Percentiles rank a stretch among this genome's conserved stretches.
phyloP scores from a whole-genome alignment of 2,797 vertebrate genomes.

The Eospalax fontanierii region DNA sequence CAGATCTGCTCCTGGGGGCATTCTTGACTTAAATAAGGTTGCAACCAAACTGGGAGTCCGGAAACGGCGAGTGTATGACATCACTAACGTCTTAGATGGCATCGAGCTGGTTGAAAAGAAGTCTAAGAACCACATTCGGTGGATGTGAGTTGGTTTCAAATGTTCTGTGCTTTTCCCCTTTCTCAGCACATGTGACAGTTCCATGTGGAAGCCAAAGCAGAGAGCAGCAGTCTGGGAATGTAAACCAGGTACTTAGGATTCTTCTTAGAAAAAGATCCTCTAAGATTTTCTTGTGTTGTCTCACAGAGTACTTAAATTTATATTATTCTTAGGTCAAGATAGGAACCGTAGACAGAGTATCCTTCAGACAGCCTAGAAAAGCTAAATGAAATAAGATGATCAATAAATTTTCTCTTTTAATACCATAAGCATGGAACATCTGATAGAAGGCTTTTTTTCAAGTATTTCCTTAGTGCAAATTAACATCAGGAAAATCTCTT shows the following conservation, averaged over 20 bases:
- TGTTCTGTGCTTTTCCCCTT: neutral
- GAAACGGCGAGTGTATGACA: constrained; percentile 94
- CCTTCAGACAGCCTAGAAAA: neutral
- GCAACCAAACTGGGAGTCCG: constrained; percentile 90
- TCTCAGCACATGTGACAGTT: neutral
- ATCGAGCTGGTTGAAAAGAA: constrained; percentile 93
- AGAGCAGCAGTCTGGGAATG: rapidly evolving
- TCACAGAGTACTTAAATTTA: neutral
- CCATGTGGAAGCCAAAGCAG: neutral
- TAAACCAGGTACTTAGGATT: neutral
- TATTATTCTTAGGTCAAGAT: neutral
- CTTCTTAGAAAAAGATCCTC: neutral
- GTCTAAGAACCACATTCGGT: constrained; percentile 94
- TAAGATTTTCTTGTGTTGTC: neutral
- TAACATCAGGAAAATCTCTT: neutral
- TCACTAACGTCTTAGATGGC: constrained; percentile 94
- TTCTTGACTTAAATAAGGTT: constrained; percentile 94
- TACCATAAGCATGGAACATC: neutral
- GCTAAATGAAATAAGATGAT: neutral
- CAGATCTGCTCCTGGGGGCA: constrained; percentile 90
- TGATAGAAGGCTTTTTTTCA: neutral
- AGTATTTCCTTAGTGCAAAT: neutral
- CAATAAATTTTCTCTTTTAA: neutral
- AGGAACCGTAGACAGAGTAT: neutral
- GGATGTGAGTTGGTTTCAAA: constrained; percentile 93